These are phyloP conservation scores for Drosophila leontia DNA, from an alignment of 1,140 invertebrate species.

Conservation along the genomic window DNA sequence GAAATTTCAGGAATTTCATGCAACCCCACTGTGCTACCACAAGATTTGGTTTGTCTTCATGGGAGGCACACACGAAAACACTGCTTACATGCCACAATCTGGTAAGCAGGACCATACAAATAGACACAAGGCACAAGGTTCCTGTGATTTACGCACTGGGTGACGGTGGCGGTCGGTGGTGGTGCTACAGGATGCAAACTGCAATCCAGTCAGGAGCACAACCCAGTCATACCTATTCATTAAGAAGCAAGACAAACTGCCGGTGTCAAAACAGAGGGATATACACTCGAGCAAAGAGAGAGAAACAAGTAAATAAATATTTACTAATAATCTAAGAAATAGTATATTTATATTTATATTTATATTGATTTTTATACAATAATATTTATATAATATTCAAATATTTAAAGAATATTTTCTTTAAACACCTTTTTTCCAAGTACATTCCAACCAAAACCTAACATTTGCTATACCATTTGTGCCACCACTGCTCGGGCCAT, in stretches of 20 bases:
- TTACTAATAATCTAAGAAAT: background rate
- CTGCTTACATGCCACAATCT: conserved; percentile 37
- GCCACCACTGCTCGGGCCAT: conserved; percentile 10
- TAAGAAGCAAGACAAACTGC: conserved; percentile 45
- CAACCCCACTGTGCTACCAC: conserved; percentile 21
- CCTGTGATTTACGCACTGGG: conserved; percentile 50
- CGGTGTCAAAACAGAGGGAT: conserved; percentile 17
- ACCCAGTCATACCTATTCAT: conserved; percentile 51
- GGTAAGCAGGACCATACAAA: conserved; percentile 36
- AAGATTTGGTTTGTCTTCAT: conserved; percentile 7
- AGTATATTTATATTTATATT: too few species aligned
- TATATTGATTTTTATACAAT: background rate
- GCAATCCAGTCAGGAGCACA: conserved; percentile 54
- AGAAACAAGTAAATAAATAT: background rate
- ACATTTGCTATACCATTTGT: conserved; percentile 55
- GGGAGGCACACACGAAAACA: conserved; percentile 16
- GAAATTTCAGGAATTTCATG: conserved; percentile 1
- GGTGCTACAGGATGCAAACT: conserved; percentile 18
- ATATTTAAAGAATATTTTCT: too few species aligned
- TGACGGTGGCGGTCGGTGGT: background rate
- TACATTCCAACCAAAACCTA: background rate
- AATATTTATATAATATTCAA: background rate
- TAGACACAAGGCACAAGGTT: conserved; percentile 42
- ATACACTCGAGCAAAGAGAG: background rate
- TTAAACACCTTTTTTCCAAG: background rate